Conservation (phyloP, 1,140 invertebrate genomes). For the Idris sp. region DNA sequence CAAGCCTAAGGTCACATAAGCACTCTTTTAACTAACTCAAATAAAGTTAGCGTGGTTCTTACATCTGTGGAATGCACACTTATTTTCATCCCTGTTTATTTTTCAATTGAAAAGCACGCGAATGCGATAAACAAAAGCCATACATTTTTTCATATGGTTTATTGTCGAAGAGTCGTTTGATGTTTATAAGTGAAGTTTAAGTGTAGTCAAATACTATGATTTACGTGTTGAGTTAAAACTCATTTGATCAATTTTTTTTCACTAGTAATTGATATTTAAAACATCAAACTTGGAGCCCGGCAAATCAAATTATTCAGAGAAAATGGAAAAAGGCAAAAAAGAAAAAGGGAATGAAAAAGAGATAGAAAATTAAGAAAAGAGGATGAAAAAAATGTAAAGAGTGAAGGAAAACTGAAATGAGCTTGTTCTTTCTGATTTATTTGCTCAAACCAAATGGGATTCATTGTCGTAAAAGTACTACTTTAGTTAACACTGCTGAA, state of each 20-base stretch:
- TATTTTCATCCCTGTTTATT: conserved; percentile 49
- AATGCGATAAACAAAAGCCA: conserved; percentile 49
- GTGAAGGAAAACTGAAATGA: background rate
- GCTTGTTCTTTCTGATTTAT: conserved; percentile 1
- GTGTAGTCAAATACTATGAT: conserved; percentile 44
- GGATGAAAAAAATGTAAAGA: background rate
- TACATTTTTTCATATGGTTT: conserved; percentile 50
- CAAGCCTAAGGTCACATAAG: conserved; percentile 34
- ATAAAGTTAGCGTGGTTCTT: conserved; percentile 40
- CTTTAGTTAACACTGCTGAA: too few relatives aligned
- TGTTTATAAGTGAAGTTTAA: conserved; percentile 36
- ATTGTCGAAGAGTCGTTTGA: conserved; percentile 39
- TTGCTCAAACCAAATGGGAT: conserved; percentile 9
- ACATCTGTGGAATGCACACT: conserved; percentile 39
- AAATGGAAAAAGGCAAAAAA: conserved; percentile 16
- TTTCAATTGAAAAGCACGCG: conserved; percentile 49
- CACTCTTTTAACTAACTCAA: conserved; percentile 37
- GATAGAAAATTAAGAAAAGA: conserved; percentile 12
- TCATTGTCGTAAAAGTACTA: conserved; percentile 24
- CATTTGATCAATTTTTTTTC: conserved; percentile 38
- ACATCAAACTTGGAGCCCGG: background rate
- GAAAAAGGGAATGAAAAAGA: background rate
- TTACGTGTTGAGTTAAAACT: conserved; percentile 42
- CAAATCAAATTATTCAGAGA: conserved; percentile 18
- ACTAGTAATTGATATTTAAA: conserved; percentile 36